These are phyloP conservation scores for Watsonalla cultraria DNA, from an alignment of 2,888 invertebrate genomes.

Conservation along the genomic window DNA sequence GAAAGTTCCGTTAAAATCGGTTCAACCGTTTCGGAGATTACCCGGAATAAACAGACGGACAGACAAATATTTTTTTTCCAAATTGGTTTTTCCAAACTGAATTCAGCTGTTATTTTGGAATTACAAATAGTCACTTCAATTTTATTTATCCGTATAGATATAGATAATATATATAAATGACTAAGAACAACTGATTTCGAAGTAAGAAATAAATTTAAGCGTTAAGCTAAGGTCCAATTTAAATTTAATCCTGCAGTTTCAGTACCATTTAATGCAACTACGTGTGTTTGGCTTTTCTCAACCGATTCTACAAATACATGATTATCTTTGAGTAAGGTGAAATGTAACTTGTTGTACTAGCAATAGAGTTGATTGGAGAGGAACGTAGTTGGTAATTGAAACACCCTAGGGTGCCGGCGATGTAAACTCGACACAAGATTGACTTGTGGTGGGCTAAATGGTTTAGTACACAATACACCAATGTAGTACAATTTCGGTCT, in stretches of 20 bases:
- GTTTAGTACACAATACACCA: constrained; percentile 27
- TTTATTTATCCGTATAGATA: too few species aligned
- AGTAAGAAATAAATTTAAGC: neutral
- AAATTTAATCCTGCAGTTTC: neutral
- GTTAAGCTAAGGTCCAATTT: neutral
- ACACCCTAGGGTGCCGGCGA: constrained; percentile 13
- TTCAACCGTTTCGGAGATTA: too few species aligned
- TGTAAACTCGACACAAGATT: constrained; percentile 55
- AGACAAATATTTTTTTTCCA: too few species aligned
- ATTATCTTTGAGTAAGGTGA: neutral
- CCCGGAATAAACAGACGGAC: too few species aligned
- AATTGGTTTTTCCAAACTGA: too few species aligned
- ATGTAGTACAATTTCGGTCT: neutral
- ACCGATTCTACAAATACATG: neutral
- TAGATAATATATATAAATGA: neutral
- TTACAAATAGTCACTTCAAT: too few species aligned
- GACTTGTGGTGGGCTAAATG: constrained; percentile 41
- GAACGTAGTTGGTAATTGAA: constrained; percentile 4
- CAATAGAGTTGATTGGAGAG: neutral
- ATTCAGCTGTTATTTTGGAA: too few species aligned
- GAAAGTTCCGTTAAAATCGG: too few species aligned
- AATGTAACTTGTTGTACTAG: neutral
- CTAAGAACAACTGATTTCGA: neutral
- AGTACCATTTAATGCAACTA: neutral
- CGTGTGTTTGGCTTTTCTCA: neutral